Percentiles rank a stretch among this genome's conserved stretches.
Conservation (phyloP, 2,113 vertebrate genomes). For the Falco punctatus region DNA sequence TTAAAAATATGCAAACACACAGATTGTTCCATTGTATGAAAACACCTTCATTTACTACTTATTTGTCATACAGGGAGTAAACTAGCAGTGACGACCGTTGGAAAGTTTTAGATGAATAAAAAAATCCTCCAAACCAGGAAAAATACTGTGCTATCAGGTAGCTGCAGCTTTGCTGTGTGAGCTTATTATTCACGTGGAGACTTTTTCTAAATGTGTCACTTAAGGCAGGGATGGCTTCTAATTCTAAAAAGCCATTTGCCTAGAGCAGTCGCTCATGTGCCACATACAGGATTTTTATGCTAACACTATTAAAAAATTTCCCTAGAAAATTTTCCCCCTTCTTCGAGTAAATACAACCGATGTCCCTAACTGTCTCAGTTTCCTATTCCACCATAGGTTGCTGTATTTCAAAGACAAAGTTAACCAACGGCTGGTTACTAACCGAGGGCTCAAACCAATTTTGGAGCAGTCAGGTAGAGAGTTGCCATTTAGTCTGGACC, state of each 20-base stretch:
- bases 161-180: conserved; percentile 9
- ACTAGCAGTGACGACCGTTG: not conserved
- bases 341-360: not conserved
- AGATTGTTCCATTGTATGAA: conserved; percentile 6
- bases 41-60: conserved; percentile 7
- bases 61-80: not conserved
- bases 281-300: too few relatives aligned
- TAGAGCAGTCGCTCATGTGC: not conserved
- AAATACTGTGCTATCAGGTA: conserved; percentile 2
- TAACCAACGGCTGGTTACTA: not conserved
- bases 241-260: conserved; percentile 51
- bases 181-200: conserved; percentile 1
- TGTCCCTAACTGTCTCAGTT: not conserved
- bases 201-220: conserved; percentile 16
- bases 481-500: not conserved
- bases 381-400: not conserved
- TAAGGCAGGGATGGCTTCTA: conserved; percentile 34
- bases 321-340: not conserved
- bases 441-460: not conserved
- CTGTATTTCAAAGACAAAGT: not conserved
- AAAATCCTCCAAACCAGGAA: not conserved
- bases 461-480: not conserved
- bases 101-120: conserved; percentile 1
- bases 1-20: conserved; percentile 35
- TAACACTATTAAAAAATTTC: not conserved